Evolutionary conservation across 2,797 vertebrate genomes (phyloP), one percentile per base, ranked within the genome.

Genomic region (Pyrocephalus nanus): DNA sequence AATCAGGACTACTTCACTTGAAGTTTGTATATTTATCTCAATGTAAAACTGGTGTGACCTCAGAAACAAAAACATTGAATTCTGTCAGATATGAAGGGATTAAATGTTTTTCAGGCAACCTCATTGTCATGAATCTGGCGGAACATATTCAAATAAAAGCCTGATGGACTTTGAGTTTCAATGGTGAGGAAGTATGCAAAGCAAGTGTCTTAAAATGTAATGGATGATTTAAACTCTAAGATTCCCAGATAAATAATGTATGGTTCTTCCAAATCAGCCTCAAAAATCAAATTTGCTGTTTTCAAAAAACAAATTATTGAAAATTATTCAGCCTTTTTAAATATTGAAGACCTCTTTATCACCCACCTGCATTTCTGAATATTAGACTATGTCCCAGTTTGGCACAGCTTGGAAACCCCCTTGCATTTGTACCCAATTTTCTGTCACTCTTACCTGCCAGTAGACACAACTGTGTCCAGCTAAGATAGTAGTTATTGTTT

Each of bases 291-390:
- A 83, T 82, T n/a, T 54, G 5, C 36, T 82, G 5, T 67, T 93
- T 86, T 89, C 38, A 89, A 82, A 91, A 53, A 91, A 71, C 5
- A 85, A 51, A 32, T 71, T 8, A 36, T 76, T 74, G 42, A 76
- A 83, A 83, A 76, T 45, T 47, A 34, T 77, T 90, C 61, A 71
- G 22, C 19, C 6, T 70, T 83, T 51, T 86, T 75, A 36, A 64
- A 58, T 66, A 53, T 7, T 25, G 36, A 81, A 75, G 60, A 34
- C 12, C 6, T 81, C 18, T 81, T 66, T 79, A 47, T 86, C 42
- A 69, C 23, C 43, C 69, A 26, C 36, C 34, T 86, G 22, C 8
- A 7, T 84, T 95, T 92, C 47, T 92, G 51, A 86, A 38, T 75
- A 30, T n/a, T n/a, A 21, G 30, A 64, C 27, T 75, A 26, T 5